A percentile compares a stretch with the other conserved stretches of the same genome.
Evolutionary conservation across 2,797 vertebrate species (phyloP).

Genomic region (Neosalanx taihuensis): DNA sequence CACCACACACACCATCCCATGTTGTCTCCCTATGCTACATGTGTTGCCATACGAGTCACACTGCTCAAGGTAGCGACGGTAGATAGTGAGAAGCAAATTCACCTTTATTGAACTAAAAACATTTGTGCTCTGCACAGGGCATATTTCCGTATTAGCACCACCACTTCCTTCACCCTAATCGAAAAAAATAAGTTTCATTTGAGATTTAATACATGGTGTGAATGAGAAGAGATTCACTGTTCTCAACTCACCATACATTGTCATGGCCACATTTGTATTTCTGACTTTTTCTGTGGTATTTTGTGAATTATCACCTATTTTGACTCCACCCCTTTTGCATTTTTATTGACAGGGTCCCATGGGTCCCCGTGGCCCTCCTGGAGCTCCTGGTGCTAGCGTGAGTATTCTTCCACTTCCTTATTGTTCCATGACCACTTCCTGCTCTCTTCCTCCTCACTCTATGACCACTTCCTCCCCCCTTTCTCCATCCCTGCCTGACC

Average conservation of each 20-base stretch:
- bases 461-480: background rate
- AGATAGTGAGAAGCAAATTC: background rate
- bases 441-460: background rate
- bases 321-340: slow-evolving; percentile 41
- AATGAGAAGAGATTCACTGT: too few species aligned
- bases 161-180: too few species aligned
- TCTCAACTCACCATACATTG: too few species aligned
- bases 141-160: too few species aligned
- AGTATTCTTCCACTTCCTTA: slow-evolving; percentile 61
- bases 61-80: background rate
- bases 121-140: too few species aligned
- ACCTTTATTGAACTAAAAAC: too few species aligned
- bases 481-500: background rate
- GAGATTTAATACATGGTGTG: too few species aligned
- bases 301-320: background rate
- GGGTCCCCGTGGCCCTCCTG: slow-evolving; percentile 91
- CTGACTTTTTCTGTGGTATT: background rate
- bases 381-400: slow-evolving; percentile 84
- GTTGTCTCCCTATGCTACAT: background rate
- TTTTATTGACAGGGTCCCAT: slow-evolving; percentile 81
- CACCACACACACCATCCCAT: background rate
- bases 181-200: too few species aligned
- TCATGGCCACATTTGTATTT: background rate
- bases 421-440: slow-evolving; percentile 1
- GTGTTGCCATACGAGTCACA: background rate